Percentiles rank a stretch among this genome's conserved stretches.
Conservation (phyloP, 2,797 vertebrate species). For the Onychomys leucogaster region DNA sequence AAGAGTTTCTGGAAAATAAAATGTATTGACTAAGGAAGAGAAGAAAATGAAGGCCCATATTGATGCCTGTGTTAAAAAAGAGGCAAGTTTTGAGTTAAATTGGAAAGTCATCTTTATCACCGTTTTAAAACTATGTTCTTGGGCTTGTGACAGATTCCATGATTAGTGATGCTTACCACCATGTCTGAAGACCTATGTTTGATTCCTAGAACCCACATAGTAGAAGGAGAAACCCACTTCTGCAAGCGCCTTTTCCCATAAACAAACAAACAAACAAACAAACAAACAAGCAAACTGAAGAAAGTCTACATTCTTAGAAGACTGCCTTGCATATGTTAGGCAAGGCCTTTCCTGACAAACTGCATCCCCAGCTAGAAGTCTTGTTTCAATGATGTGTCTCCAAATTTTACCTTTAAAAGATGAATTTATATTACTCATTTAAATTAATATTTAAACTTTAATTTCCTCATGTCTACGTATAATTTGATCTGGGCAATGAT, state of each 20-base stretch:
- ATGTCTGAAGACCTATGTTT: not conserved
- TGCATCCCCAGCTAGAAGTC: not conserved
- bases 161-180: too few relatives aligned
- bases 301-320: not conserved
- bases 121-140: not conserved
- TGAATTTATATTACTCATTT: constrained; percentile 57
- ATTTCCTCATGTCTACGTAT: constrained; percentile 64
- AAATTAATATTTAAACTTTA: constrained; percentile 64
- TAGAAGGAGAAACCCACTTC: not conserved
- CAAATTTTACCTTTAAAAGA: constrained; percentile 19
- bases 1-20: constrained; percentile 3
- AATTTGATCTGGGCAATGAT: constrained; percentile 10
- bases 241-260: not conserved
- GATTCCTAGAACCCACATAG: not conserved
- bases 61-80: not conserved
- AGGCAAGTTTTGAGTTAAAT: not conserved
- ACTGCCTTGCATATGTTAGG: not conserved
- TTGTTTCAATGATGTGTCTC: constrained; percentile 32
- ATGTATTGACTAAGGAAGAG: constrained; percentile 1
- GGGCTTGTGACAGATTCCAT: not conserved
- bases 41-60: constrained; percentile 6
- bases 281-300: not conserved
- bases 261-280: not conserved
- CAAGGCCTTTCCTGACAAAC: not conserved
- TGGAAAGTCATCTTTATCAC: not conserved